Evolutionary conservation across 1,140 invertebrate species (phyloP).

Genomic region (Papilio xuthus): DNA sequence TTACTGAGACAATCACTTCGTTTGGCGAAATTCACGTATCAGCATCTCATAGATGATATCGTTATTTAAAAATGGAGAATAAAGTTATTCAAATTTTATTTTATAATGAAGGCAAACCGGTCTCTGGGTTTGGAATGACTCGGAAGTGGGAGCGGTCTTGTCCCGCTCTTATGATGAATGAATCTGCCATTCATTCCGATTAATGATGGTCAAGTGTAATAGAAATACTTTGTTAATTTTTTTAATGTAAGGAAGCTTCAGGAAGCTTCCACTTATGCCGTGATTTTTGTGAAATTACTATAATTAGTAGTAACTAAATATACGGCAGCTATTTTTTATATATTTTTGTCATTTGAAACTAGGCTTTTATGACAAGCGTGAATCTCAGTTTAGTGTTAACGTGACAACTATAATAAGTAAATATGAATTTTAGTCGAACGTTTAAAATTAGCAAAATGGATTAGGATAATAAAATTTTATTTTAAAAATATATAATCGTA

Average conservation of each 20-base stretch:
- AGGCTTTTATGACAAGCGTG: neutral
- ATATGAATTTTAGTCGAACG: neutral
- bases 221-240: neutral
- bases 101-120: slow-evolving; percentile 77
- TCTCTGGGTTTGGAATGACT: slow-evolving; percentile 61
- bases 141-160: slow-evolving; percentile 61
- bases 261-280: no score
- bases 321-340: neutral
- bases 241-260: no score
- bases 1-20: slow-evolving; percentile 48
- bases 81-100: slow-evolving; percentile 70
- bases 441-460: neutral
- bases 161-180: slow-evolving; percentile 75
- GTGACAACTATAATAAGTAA: neutral
- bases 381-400: neutral
- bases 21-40: neutral
- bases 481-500: neutral
- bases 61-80: slow-evolving; percentile 63
- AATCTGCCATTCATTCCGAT: slow-evolving; percentile 69
- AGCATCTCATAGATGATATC: neutral
- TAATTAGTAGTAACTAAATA: neutral
- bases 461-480: neutral
- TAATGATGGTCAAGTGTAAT: slow-evolving; percentile 41
- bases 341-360: neutral
- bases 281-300: neutral